Evolutionary conservation across 2,113 vertebrate species (phyloP).

Genomic region (human (Homo sapiens)): GRCh38 chr12:60359001-60359500

Average conservation of each 20-base stretch:
- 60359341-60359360: background rate
- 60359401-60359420: background rate
- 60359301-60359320: background rate
- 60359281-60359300: background rate
- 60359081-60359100: background rate
- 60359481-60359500: background rate
- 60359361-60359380: background rate
- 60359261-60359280: background rate
- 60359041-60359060: background rate
- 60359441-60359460: background rate
- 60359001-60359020: background rate
- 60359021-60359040: background rate
- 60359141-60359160: background rate
- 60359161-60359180: background rate
- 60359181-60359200: background rate
- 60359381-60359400: background rate
- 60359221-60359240: background rate
- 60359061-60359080: background rate
- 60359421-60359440: background rate
- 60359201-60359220: background rate
- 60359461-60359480: background rate
- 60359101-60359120: background rate
- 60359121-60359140: background rate
- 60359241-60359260: background rate
- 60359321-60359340: background rate